These are phyloP conservation scores for Brienomyrus brachyistius DNA, from an alignment of 2,113 vertebrate species.

Conservation along the genomic window DNA sequence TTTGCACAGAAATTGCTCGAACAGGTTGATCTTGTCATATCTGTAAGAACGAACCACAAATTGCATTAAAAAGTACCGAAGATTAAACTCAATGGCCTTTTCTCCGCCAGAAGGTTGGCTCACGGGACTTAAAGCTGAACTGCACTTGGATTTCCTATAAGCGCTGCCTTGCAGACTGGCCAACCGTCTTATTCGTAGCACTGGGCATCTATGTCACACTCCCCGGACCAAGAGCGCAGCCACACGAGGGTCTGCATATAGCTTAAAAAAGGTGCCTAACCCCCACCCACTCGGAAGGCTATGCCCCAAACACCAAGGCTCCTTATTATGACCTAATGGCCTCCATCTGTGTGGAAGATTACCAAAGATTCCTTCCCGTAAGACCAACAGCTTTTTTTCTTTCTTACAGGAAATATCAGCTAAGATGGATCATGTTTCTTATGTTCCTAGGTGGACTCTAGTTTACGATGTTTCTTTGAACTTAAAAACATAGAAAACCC, in stretches of 20 bases:
- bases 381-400: constrained; percentile 53
- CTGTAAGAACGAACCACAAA: not conserved
- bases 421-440: constrained; percentile 28
- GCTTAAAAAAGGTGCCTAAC: constrained; percentile 23
- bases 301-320: constrained; percentile 42
- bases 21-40: not conserved
- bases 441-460: not conserved
- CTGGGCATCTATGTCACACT: not conserved
- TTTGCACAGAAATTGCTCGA: not conserved
- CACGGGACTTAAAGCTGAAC: not conserved
- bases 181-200: not conserved
- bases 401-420: constrained; percentile 46
- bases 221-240: not conserved
- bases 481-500: not conserved
- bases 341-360: constrained; percentile 67
- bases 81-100: not conserved
- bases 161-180: not conserved
- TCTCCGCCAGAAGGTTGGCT: not conserved
- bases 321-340: constrained; percentile 71
- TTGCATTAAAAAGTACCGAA: not conserved
- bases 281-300: constrained; percentile 40
- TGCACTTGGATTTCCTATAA: not conserved
- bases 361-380: constrained; percentile 58
- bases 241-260: not conserved
- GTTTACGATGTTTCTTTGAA: constrained; percentile 16